These are phyloP conservation scores for Pterocles orientalis DNA, from an alignment of 2,113 vertebrate genomes.

Conservation along the genomic window DNA sequence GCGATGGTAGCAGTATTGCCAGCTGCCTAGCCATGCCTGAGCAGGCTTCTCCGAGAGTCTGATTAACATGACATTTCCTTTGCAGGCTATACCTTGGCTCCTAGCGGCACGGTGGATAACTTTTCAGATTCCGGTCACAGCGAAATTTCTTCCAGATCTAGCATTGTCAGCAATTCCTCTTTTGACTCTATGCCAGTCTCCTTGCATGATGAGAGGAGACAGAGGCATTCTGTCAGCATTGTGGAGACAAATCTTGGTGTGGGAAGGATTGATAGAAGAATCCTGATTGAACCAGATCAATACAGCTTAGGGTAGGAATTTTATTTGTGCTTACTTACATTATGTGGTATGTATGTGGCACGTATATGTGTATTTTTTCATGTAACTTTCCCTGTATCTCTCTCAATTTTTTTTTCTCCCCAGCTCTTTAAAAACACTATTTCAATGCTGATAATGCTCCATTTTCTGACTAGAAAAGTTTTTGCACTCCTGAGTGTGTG, in stretches of 20 bases:
- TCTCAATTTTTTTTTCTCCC: background rate
- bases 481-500: background rate
- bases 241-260: slow-evolving; percentile 84
- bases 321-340: background rate
- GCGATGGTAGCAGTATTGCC: background rate
- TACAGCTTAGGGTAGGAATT: slow-evolving; percentile 90
- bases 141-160: slow-evolving; percentile 96
- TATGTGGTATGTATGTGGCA: background rate
- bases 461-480: background rate
- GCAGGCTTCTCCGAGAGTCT: background rate
- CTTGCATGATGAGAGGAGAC: slow-evolving; percentile 88
- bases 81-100: slow-evolving; percentile 85
- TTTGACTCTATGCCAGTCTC: slow-evolving; percentile 86
- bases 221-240: slow-evolving; percentile 87
- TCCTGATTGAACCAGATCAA: slow-evolving; percentile 90
- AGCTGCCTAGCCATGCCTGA: background rate
- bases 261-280: slow-evolving; percentile 86
- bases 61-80: background rate
- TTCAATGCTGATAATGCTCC: background rate
- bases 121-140: slow-evolving; percentile 97
- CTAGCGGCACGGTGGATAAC: slow-evolving; percentile 86
- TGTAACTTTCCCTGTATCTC: background rate
- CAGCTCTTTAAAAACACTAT: background rate
- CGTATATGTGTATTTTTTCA: background rate
- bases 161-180: slow-evolving; percentile 96